Percentiles rank a stretch among this genome's conserved stretches.
Conservation (phyloP, 2,888 invertebrate species). For the Volucella bombylans region DNA sequence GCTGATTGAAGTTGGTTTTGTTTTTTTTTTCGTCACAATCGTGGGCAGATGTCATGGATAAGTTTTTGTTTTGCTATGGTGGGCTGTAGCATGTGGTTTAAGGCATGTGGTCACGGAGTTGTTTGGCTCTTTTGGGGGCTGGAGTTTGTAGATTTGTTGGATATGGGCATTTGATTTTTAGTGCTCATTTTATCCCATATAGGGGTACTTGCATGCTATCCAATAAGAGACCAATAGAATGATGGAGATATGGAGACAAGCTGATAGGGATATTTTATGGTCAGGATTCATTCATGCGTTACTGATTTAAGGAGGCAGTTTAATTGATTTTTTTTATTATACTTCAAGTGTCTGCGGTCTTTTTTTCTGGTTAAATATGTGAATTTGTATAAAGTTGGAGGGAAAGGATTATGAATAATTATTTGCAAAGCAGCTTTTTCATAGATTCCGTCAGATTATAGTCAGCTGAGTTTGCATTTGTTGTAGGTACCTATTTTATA, state of each 20-base stretch:
- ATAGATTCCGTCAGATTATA: too few relatives aligned
- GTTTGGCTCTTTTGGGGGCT: not conserved
- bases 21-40: not conserved
- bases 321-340: too few relatives aligned
- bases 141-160: not conserved
- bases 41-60: not conserved
- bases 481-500: too few relatives aligned
- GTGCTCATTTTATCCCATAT: not conserved
- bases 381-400: too few relatives aligned
- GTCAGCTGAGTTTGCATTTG: too few relatives aligned
- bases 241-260: not conserved
- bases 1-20: conserved; percentile 2
- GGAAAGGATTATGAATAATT: too few relatives aligned
- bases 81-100: not conserved
- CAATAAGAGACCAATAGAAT: conserved; percentile 31
- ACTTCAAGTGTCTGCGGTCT: too few relatives aligned
- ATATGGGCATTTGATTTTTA: conserved; percentile 1
- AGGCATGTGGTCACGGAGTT: not conserved
- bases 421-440: too few relatives aligned
- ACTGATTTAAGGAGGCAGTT: not conserved
- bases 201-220: conserved; percentile 7
- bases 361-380: too few relatives aligned
- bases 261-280: not conserved
- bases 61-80: conserved; percentile 1
- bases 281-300: not conserved